Conservation (phyloP, 2,797 vertebrate genomes). For the Mormyrus proboscirostris region DNA sequence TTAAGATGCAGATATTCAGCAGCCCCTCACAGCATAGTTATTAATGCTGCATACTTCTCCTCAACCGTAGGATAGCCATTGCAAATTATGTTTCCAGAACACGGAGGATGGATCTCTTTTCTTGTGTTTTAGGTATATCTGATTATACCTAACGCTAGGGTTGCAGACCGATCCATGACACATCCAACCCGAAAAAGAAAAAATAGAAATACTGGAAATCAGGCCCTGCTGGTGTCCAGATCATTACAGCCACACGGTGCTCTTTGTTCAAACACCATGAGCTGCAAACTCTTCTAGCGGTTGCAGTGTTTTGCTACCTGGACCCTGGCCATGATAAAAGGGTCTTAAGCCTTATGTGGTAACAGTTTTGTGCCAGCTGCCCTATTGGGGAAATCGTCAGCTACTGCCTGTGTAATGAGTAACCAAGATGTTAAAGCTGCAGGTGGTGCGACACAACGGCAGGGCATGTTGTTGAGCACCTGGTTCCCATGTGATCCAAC, state of each 20-base stretch:
- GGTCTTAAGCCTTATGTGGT: background rate
- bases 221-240: background rate
- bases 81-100: background rate
- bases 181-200: background rate
- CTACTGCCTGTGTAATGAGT: background rate
- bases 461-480: background rate
- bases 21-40: background rate
- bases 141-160: background rate
- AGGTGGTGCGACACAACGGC: background rate
- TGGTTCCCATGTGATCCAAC: background rate
- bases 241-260: background rate
- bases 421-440: background rate
- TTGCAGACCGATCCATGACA: background rate
- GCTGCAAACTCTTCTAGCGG: background rate
- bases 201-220: background rate
- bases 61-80: background rate
- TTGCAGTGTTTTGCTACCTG: background rate
- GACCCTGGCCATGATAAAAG: background rate
- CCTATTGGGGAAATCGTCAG: background rate
- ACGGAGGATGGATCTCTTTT: background rate
- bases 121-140: background rate
- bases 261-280: background rate
- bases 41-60: background rate
- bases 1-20: background rate
- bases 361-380: background rate